Evolutionary conservation across 2,888 invertebrate species (phyloP), one percentile per base, ranked within the genome.

Genomic region (Caenorhabditis uteleia): DNA sequence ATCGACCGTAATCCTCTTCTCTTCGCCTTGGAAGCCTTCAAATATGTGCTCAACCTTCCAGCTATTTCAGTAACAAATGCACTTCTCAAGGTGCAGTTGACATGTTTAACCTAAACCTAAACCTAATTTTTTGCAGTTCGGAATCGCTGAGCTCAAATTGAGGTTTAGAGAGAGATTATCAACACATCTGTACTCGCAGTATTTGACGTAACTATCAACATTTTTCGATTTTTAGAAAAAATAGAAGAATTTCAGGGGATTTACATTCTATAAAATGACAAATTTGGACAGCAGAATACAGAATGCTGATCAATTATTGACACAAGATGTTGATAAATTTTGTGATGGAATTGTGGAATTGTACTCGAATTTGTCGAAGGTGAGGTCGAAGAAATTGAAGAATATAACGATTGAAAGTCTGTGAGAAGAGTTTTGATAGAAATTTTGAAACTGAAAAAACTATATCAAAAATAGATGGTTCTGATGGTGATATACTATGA

Each of bases 311-410:
- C 97, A 97, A 85, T 89, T 93, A 83, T 87, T 98, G 65, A 98
- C 97, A 1, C 93, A 92, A 0, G 97, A 98, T 84, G 91, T 97
- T 1, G 97, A 97, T 84, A 93, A 93, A 85, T 95, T 98, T 87
- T 95, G 95, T 84, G 92, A 93, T 76, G 91, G 93, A 54, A 90
- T 94, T 31, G 91, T 94, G 0, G 95, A 95, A 83, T 87, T 98
- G 14, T 98, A 98, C 86, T 93, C 94, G 62, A 95, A 97, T 84
- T 89, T 95, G 25, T 92, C 92, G 77, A 98, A 98, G 83, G 86
- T 86, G 18, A 2, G 18, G 4, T 23, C n/a, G 8, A 21, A 14
- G 20, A 43, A 44, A 27, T n/a, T n/a, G 16, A 39, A 16, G n/a
- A n/a, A n/a, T n/a, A 33, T 33, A 33, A 33, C n/a, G 10, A 33